Base-by-base conservation (phyloP, 2,797 vertebrate species). In the Sebastes umbrosus region DNA sequence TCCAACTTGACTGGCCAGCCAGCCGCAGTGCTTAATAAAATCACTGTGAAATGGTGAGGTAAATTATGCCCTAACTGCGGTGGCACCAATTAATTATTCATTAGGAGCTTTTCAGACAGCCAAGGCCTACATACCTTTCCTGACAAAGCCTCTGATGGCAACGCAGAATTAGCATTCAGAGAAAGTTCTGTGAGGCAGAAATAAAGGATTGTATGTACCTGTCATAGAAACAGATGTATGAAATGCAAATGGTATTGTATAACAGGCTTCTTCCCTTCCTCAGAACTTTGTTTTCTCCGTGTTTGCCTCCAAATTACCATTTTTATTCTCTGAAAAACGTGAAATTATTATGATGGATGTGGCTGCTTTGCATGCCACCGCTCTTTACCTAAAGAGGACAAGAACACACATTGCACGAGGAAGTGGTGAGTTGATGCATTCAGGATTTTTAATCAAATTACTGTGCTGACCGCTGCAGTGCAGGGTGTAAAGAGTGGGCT, bases 31-130 rank as follows among this genome's bases (percentile, higher is more conserved):
- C 88, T 92, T 94, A 93, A 94, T 94, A 89, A 94, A 95, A 95
- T 94, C 89, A 85, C 87, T 82, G 87, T 78, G 87, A 91, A 94
- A 90, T 81, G 69, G 83, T 77, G 86, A 90, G 70, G 82, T 94
- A 93, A 95, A 95, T 94, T 93, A 94, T 88, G 83, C 87, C 85
- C 87, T 93, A 94, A 94, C 90, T 93, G 92, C 39, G 22, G 80
- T 89, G 85, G 85, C 89, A 87, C 73, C 85, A 88, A 91, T 95
- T 94, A 93, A 96, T 95, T 91, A 95, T 96, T 96, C 92, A 95
- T 94, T 86, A 84, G 84, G 73, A 91, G 84, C 87, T 93, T 94
- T 92, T 88, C 90, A 86, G 83, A 87, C 67, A 83, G 81, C 74
- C 74, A 39, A 75, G 81, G 80, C 82, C 90, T 84, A 87, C 92